These are phyloP conservation scores for Erannis defoliaria DNA, from an alignment of 2,888 invertebrate genomes.

Conservation along the genomic window DNA sequence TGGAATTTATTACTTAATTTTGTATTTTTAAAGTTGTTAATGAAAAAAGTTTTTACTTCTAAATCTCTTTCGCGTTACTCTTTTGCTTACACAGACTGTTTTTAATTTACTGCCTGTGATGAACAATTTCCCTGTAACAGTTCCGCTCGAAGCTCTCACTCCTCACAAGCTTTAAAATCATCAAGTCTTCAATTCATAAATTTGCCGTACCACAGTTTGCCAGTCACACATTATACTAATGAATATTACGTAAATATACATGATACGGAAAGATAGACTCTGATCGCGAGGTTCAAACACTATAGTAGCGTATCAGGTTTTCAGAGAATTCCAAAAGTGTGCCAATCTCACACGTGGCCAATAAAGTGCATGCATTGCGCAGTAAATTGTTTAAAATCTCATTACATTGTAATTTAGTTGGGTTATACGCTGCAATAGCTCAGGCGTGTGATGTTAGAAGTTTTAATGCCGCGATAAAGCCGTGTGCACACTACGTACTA, in stretches of 20 bases:
- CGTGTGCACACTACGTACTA: neutral
- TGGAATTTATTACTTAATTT: neutral
- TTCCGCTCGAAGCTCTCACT: neutral
- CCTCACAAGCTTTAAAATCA: conserved; percentile 4
- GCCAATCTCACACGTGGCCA: conserved; percentile 34
- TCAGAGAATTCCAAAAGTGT: conserved; percentile 16
- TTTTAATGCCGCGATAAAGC: neutral
- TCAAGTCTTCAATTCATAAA: conserved; percentile 14
- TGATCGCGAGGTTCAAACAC: conserved; percentile 2
- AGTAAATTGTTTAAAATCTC: conserved; percentile 38
- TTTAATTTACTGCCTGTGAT: neutral
- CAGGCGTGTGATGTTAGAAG: neutral
- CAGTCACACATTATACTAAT: conserved; percentile 10
- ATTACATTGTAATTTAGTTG: conserved; percentile 33
- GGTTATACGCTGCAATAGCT: neutral
- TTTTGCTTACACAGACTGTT: no score
- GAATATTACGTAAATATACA: neutral
- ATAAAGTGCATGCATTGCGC: conserved; percentile 41
- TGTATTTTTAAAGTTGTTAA: neutral
- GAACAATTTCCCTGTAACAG: neutral
- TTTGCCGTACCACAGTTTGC: conserved; percentile 2
- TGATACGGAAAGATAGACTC: conserved; percentile 12
- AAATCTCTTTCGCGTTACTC: neutral
- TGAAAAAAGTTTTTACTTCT: neutral
- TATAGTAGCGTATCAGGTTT: conserved; percentile 6